Evolutionary conservation across 2,888 invertebrate species (phyloP), one percentile per base, ranked within the genome.

Genomic region (Hydraecia micacea): DNA sequence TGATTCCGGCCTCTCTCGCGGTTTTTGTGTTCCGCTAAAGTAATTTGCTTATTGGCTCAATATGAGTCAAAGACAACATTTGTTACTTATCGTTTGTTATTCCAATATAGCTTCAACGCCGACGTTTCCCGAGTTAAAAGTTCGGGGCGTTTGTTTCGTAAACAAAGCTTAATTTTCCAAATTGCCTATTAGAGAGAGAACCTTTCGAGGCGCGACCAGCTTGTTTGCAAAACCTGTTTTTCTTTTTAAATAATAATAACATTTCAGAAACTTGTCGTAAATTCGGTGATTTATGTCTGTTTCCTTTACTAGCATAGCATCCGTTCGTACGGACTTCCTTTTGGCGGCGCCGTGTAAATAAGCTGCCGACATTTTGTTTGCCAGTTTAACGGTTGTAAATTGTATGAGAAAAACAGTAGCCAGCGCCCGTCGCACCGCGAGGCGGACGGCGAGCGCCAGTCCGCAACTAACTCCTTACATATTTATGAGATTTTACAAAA

Each of bases 211-310:
- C 88, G 85, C 89, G 90, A 88, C 81, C 86, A 89, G 86, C 90
- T 89, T 90, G 88, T 90, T 91, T 90, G 89, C 86, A 88, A 90
- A 90, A 91, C 90, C 89, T 93, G 91, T 92, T 94, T 93, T 93
- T 93, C 91, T 93, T 93, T 93, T 91, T 90, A 92, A 91, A 90
- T 91, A 93, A 93, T 93, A 93, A 94, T 93, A 93, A 93, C 90
- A 91, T 93, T 94, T 94, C 92, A 93, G 92, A 93, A 93, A 93
- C 92, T 94, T 92, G 93, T 93, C 94, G 94, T 94, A 92, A 94
- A 94, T 93, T 94, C 91, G 89, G 93, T 95, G 95, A 96, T 96
- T 96, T 95, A 96, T 93, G 93, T 93, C 91, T 89, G 94, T 93
- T 94, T 94, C 93, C 93, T 91, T 92, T 90, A 91, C 90, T 91